Conservation (phyloP, 2,113 vertebrate species). For the Spermophilus dauricus region DNA sequence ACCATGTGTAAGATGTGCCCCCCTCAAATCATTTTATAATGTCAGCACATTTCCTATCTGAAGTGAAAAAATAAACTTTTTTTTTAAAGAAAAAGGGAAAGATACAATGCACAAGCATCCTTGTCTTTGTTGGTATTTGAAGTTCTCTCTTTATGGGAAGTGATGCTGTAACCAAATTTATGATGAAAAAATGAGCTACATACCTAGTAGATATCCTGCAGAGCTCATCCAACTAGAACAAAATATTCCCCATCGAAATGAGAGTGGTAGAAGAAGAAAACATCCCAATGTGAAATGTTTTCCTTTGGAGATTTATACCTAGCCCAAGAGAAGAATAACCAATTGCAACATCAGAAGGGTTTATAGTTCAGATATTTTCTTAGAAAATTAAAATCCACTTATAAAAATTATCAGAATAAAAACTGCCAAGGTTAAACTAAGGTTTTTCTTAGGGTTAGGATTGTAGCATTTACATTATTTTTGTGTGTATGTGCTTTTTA, state of each 20-base stretch:
- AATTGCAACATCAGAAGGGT: not conserved
- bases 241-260: not conserved
- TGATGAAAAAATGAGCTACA: not conserved
- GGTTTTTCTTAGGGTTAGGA: not conserved
- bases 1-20: not conserved
- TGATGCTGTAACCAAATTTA: not conserved
- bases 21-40: not conserved
- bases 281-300: not conserved
- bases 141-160: not conserved
- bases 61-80: not conserved
- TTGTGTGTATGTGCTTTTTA: conserved; percentile 4
- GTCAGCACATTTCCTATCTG: not conserved
- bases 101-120: not conserved
- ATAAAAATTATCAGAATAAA: conserved; percentile 31
- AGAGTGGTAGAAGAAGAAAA: not conserved
- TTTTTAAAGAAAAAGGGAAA: not conserved
- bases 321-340: not conserved
- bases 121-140: not conserved
- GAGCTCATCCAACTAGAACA: not conserved
- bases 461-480: conserved; percentile 14
- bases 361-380: conserved; percentile 15
- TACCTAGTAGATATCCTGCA: not conserved
- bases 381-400: conserved; percentile 10
- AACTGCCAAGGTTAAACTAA: not conserved
- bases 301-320: not conserved